phyloP scores from a whole-genome alignment of 1,140 invertebrate species.

The Gonioctena quinquepunctata region DNA sequence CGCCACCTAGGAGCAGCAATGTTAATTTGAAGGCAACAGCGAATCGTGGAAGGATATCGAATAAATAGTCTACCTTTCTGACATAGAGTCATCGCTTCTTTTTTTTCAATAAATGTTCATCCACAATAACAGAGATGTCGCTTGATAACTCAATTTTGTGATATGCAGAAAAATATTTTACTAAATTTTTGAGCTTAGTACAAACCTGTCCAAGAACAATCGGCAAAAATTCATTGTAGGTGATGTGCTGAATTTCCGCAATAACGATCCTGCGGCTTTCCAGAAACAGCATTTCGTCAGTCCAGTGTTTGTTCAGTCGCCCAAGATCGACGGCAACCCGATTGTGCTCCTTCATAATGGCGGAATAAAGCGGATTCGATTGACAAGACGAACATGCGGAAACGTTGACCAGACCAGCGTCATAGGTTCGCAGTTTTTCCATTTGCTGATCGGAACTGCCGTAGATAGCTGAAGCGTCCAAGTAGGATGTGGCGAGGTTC shows the following conservation, averaged over 20 bases:
- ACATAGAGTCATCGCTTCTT: no score
- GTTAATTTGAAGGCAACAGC: no score
- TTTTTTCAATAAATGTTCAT: no score
- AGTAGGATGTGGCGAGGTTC: conserved; percentile 84
- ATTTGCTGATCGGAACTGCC: conserved; percentile 74
- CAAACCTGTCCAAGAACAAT: conserved; percentile 72
- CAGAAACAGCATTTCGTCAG: conserved; percentile 77
- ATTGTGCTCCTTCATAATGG: conserved; percentile 81
- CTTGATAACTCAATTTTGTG: no score
- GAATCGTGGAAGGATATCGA: no score
- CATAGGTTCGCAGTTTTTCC: conserved; percentile 73
- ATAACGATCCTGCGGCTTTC: conserved; percentile 78
- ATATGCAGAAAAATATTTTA: no score
- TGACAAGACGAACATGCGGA: conserved; percentile 64
- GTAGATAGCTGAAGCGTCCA: conserved; percentile 87
- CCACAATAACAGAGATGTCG: no score
- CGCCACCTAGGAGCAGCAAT: no score
- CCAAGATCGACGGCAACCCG: conserved; percentile 74
- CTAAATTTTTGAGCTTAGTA: no score
- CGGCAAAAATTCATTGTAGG: conserved; percentile 83
- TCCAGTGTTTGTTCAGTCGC: conserved; percentile 82
- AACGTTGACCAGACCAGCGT: conserved; percentile 70
- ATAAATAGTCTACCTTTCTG: no score
- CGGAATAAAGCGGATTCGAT: conserved; percentile 63
- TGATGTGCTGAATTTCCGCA: conserved; percentile 83